Conservation (phyloP, 2,888 invertebrate species). For the Cotesia congregata region DNA sequence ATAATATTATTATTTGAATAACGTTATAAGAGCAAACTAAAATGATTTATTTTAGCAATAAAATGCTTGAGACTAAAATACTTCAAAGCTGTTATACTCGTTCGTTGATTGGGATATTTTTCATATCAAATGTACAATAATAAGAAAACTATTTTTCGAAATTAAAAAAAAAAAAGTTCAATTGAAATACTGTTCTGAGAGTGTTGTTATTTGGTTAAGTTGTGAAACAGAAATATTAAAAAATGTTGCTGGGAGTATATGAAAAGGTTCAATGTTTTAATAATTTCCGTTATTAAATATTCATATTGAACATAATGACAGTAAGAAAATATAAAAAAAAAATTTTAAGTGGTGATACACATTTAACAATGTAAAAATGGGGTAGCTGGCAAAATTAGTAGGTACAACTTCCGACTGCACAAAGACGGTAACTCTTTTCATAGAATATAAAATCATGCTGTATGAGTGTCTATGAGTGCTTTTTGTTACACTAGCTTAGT, state of each 20-base stretch:
- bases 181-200: not conserved
- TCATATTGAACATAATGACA: not conserved
- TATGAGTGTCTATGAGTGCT: constrained; percentile 39
- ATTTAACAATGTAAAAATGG: constrained; percentile 1
- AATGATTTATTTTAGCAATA: not conserved
- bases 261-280: not conserved
- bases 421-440: constrained; percentile 4
- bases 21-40: not conserved
- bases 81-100: not conserved
- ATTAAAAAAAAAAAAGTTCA: not conserved
- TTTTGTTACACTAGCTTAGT: constrained; percentile 38
- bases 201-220: not conserved
- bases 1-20: not conserved
- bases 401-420: constrained; percentile 7
- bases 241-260: not conserved
- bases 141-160: not conserved
- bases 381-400: constrained; percentile 7
- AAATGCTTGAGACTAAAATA: not conserved
- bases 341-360: not conserved
- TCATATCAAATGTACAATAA: not conserved
- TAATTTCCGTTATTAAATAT: not conserved
- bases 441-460: constrained; percentile 1
- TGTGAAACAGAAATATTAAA: not conserved
- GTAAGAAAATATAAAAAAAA: not conserved
- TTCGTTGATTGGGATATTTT: not conserved